Percentiles rank a stretch among this genome's conserved stretches.
Evolutionary conservation across 2,888 invertebrate species (phyloP).

Genomic region (Campoplex nolae): DNA sequence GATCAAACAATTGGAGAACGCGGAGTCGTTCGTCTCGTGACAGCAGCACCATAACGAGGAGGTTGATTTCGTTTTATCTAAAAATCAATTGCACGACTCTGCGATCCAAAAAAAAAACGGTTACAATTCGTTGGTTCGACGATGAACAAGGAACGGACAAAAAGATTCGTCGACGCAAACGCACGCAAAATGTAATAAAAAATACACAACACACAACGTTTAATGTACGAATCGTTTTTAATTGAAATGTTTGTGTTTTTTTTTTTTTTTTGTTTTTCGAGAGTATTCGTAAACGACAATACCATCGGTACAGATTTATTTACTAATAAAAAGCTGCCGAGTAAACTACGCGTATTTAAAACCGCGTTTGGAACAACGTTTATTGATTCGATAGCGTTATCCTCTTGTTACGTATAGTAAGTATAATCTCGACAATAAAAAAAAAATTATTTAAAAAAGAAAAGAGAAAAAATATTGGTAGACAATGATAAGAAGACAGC

Average conservation of each 20-base stretch:
- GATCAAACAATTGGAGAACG: conserved; percentile 73
- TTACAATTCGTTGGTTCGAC: neutral
- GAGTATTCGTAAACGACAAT: conserved; percentile 79
- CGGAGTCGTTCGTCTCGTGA: conserved; percentile 28
- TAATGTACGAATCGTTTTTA: conserved; percentile 79
- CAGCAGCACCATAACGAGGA: neutral
- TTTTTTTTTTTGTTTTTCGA: conserved; percentile 66
- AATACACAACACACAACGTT: conserved; percentile 40
- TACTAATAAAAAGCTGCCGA: conserved; percentile 78
- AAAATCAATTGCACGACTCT: neutral
- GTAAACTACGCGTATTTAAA: conserved; percentile 62
- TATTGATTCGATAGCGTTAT: conserved; percentile 54
- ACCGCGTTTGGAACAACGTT: conserved; percentile 60
- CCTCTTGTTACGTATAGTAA: conserved; percentile 41
- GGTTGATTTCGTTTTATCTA: neutral
- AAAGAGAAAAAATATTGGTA: conserved; percentile 49
- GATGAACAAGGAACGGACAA: neutral
- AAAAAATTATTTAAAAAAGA: conserved; percentile 37
- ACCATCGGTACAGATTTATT: conserved; percentile 76
- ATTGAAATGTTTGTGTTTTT: conserved; percentile 76
- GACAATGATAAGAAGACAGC: conserved; percentile 64
- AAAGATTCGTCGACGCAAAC: neutral
- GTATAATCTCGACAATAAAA: conserved; percentile 57
- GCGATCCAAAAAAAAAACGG: neutral
- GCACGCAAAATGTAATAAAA: neutral